Base-by-base conservation (phyloP, 1,140 invertebrate species). In the Trypoxylus dichotomus region DNA sequence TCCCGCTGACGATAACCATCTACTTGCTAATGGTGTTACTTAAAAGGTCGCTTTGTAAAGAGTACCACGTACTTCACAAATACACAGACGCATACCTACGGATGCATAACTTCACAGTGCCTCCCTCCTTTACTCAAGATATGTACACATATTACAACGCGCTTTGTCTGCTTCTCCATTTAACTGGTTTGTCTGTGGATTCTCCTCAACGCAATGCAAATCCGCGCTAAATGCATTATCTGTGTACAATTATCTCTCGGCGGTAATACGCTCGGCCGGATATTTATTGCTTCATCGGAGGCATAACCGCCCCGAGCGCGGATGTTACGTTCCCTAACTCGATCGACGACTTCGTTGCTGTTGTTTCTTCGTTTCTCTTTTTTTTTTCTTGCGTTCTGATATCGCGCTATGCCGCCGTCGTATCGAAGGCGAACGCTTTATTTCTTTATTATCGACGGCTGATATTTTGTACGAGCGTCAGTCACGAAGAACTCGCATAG, bases 21-120 rank as follows among this genome's bases (percentile, higher is more conserved):
- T 76, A 29, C 54, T 7, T 68, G 75, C 75, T 76, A 76, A 76
- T 76, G 75, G 75, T 76, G 75, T 76, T 76, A 76, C 75, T 68
- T 68, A 63, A 76, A 42, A 76, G 42, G 74, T 75, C 21, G 74
- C 74, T 75, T 68, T 75, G 54, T 75, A 75, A 75, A 75, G 32
- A 37, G 41, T 47, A 24, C 72, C 43, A 75, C 74, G 54, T 24
- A 54, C 74, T 42, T 5, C 15, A 7, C 43, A 75, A 54, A 32
- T 19, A 75, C 47, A 47, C 47, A 41, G 21, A 75, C 43, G 54
- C 42, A 19, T 11, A 25, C 21, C 5, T 8, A 8, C 32, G 32
- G 32, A 37, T n/a, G 32, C 32, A 37, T 5, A 37, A 37, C 5
- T 37, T 8, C 1, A n/a, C n/a, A 37, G 32, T 8, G 5, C 32